phyloP scores from a whole-genome alignment of 2,888 invertebrate species.

The Luffia ferchaultella region DNA sequence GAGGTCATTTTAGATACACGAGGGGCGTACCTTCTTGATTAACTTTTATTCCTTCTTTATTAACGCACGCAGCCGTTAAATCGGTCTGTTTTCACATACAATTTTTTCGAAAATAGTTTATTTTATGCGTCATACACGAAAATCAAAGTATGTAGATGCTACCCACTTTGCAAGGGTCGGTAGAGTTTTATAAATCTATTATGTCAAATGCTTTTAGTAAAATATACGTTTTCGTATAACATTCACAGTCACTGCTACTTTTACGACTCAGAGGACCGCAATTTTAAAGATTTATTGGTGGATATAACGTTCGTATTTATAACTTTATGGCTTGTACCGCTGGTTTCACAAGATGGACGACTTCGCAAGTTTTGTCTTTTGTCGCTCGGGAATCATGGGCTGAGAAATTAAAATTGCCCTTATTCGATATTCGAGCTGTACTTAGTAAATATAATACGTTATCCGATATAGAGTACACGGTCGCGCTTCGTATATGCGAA shows the following conservation, averaged over 20 bases:
- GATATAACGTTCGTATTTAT: neutral
- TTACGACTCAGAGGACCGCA: neutral
- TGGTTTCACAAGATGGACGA: neutral
- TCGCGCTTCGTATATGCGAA: neutral
- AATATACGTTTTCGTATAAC: neutral
- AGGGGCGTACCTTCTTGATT: neutral
- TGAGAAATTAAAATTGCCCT: neutral
- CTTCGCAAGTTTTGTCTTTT: neutral
- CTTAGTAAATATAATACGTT: neutral
- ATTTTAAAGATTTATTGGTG: neutral
- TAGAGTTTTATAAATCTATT: no score
- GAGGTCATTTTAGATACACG: no score
- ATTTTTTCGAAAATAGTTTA: no score
- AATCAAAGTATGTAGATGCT: no score
- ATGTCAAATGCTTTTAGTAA: no score
- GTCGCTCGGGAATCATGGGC: conserved; percentile 1
- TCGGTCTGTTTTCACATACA: neutral
- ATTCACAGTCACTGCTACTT: neutral
- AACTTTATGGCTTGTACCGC: neutral
- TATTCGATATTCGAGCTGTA: neutral
- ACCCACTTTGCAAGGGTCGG: no score
- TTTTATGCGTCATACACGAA: no score
- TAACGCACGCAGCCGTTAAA: neutral
- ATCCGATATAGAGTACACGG: neutral
- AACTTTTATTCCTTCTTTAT: neutral